Conservation (phyloP, 1,140 invertebrate genomes). For the Bombus ignitus region DNA sequence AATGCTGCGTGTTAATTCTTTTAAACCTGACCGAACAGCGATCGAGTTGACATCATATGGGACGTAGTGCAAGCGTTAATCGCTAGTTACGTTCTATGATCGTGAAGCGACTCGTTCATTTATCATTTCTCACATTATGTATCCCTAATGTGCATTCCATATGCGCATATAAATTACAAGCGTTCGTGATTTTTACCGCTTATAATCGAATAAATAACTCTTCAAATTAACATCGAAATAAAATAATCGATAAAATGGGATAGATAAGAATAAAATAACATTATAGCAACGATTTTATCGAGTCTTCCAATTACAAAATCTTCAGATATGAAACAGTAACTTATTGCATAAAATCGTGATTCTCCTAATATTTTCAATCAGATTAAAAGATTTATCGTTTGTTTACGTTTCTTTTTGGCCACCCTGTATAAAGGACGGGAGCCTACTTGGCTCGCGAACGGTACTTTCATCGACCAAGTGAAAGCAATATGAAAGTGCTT, state of each 20-base stretch:
- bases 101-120: background rate
- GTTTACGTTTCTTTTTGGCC: conserved; percentile 49
- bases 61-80: background rate
- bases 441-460: conserved; percentile 79
- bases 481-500: conserved; percentile 84
- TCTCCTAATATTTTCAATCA: too few relatives aligned
- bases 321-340: background rate
- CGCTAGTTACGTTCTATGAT: background rate
- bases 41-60: background rate
- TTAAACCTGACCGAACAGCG: background rate
- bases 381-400: background rate
- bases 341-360: too few relatives aligned
- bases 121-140: background rate
- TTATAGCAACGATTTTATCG: background rate
- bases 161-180: background rate
- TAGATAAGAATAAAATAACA: background rate
- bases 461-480: conserved; percentile 83
- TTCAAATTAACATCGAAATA: background rate
- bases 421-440: conserved; percentile 76
- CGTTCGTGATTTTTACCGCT: background rate
- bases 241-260: background rate
- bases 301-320: background rate
- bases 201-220: background rate
- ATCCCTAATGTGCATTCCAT: background rate
- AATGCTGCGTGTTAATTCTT: background rate